Conservation (phyloP, 2,888 invertebrate genomes). For the Eilema sororculum region DNA sequence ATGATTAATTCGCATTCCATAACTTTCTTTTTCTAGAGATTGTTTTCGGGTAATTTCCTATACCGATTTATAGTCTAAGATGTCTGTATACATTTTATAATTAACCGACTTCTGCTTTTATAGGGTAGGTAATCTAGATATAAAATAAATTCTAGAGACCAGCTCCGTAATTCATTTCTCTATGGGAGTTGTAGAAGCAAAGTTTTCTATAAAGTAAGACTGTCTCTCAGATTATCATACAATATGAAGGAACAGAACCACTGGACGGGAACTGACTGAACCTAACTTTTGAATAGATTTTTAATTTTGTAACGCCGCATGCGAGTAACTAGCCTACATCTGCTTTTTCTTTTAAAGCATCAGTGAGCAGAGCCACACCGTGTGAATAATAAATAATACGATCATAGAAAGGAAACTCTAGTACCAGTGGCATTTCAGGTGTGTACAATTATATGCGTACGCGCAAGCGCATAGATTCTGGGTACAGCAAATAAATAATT, state of each 20-base stretch:
- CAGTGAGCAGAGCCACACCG: not conserved
- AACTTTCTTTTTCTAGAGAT: slow-evolving; percentile 27
- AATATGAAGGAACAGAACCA: slow-evolving; percentile 49
- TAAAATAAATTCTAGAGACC: slow-evolving; percentile 43
- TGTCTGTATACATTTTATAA: slow-evolving; percentile 22
- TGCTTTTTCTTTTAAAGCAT: slow-evolving; percentile 26
- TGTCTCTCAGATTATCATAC: slow-evolving; percentile 57
- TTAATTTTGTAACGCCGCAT: slow-evolving; percentile 22
- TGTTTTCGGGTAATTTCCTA: not conserved
- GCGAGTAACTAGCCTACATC: slow-evolving; percentile 37
- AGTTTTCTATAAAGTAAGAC: slow-evolving; percentile 55
- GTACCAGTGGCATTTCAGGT: not conserved
- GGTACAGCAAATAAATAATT: not conserved
- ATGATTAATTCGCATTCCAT: slow-evolving; percentile 42
- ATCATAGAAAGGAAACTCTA: not conserved
- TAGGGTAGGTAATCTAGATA: slow-evolving; percentile 37
- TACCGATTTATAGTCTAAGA: slow-evolving; percentile 20
- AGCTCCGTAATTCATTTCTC: slow-evolving; percentile 40
- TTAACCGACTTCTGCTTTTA: slow-evolving; percentile 31
- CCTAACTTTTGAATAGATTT: slow-evolving; percentile 50
- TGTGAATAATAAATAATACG: not conserved
- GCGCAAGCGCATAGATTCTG: not conserved
- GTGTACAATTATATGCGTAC: too few species aligned
- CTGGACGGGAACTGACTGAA: slow-evolving; percentile 30
- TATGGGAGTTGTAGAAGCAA: slow-evolving; percentile 37